Base-by-base conservation (phyloP, 2,888 invertebrate species). In the Nomada fabriciana region DNA sequence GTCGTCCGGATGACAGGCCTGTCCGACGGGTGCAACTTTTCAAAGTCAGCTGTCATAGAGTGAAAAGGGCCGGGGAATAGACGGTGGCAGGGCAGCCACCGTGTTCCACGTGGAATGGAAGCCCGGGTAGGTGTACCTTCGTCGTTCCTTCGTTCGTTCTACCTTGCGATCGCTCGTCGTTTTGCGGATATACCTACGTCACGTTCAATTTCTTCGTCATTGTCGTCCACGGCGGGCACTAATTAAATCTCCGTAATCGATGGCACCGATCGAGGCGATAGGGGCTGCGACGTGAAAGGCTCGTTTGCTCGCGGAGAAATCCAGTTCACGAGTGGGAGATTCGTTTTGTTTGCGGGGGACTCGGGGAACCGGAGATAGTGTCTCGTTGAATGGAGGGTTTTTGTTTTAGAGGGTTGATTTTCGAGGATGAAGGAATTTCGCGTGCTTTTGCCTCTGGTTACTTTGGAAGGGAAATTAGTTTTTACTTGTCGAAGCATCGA, bases 11-110 rank as follows among this genome's bases (percentile, higher is more conserved):
- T 75, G 88, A 88, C 88, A 88, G 88, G 73, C 82, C 87, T 83
- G 91, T 91, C 91, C 81, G 91, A 91, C 91, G 89, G 91, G 92
- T 91, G 91, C 92, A 92, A 89, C 91, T 90, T 91, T 85, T 92
- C 91, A 91, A 92, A 90, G 89, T 91, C 88, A 89, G 85, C 89
- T 90, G 91, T 91, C 90, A 91, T 86, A 84, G 85, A 76, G 76
- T 42, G 82, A 74, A 80, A 85, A 82, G 76, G 64, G 61, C 78
- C 79, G 82, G 64, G 75, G 82, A 80, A 79, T 81, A 81, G 86
- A 84, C 59, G 25, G 25, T 25, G 59, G 20, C 23, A 3, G 69
- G 57, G n/a, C 76, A 77, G 84, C 82, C 76, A 86, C 82, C 76
- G 84, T 76, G 85, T 81, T 73, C 83, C 67, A 83, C 70, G 29